Evolutionary conservation across 2,888 invertebrate species (phyloP), one percentile per base, ranked within the genome.

Genomic region (Cephus spinipes): DNA sequence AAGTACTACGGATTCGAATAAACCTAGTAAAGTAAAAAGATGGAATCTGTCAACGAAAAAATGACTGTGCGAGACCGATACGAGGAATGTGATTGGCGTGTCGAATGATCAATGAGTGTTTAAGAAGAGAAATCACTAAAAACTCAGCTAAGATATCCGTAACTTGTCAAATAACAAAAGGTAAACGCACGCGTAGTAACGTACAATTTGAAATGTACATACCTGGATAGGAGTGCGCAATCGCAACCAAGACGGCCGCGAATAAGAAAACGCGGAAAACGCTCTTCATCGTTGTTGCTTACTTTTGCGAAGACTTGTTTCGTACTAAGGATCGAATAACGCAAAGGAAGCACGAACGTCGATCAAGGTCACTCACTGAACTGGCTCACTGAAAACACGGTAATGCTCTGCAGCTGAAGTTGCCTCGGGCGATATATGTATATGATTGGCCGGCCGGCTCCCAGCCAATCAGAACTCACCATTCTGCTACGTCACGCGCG

Each of bases 221-320:
- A 91, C 91, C 84, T 83, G 91, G 91, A 73, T 81, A 86, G 79
- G 85, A 83, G 80, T 87, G 85, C 77, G 87, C 84, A 79, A 82
- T 79, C 74, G 89, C 89, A 82, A 91, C 76, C 73, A 89, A 78
- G 77, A 84, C 85, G 81, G 83, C 80, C 73, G 85, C 85, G 77
- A 87, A 77, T 77, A 88, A 78, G 75, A 89, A 73, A 80, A 78
- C 79, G 77, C 81, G 79, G 78, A 83, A 77, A 77, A 77, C 74
- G 77, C 82, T 81, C 83, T 84, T 85, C 85, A 85, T 85, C 73
- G 74, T 81, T 76, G 32, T 77, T 74, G 78, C 71, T 76, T 55
- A 81, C 80, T 79, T 77, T 32, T 78, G 69, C 78, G 80, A 82
- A 79, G 82, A 81, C 79, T 83, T 84, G 85, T 81, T 80, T 80